Evolutionary conservation across 1,140 invertebrate genomes (phyloP), one percentile per base, ranked within the genome.

Genomic region (Lordiphosa stackelbergi): DNA sequence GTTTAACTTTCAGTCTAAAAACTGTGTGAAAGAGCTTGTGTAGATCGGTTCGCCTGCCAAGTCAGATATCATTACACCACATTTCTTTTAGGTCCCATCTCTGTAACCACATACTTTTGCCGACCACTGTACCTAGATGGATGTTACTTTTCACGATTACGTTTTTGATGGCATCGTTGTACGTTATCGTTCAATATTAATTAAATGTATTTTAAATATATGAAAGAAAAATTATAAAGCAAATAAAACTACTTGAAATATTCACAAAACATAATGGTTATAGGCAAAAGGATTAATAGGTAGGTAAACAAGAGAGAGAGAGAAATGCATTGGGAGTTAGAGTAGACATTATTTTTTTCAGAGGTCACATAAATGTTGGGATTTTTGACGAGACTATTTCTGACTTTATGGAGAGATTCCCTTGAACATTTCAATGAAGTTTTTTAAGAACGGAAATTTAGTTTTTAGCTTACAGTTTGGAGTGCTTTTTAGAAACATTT

Each of bases 361-460:
- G 11, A 47, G 24, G 35, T 56, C 53, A 61, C 19, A 59, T 57
- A 63, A 58, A 61, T 65, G 60, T 48, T 45, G 22, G 40, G 31
- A 61, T 22, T 84, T 85, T 81, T 79, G 75, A 69, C 75, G 75
- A 79, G 75, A 79, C 66, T 85, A 85, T 85, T 58, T 66, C 53
- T 61, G 59, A 55, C 52, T 48, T 19, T 49, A 38, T n/a, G n/a
- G 10, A 41, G 46, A 60, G 43, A 41, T 57, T 12, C 55, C 57
- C 59, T 53, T 48, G 5, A 42, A 70, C 9, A n/a, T 22, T 36
- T 28, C 5, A 46, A 57, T 47, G 40, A 48, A 53, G 53, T 41
- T 6, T 28, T 41, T 6, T 28, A 7, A 28, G 6, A 28, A 28
- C 5, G 5, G 24, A 34, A 10, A 61, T 22, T 43, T 41, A 62